Percentiles rank a stretch among this genome's conserved stretches.
phyloP scores from a whole-genome alignment of 53 echinoderm and acorn worm genomes.

The Holothuria leucospilota region DNA sequence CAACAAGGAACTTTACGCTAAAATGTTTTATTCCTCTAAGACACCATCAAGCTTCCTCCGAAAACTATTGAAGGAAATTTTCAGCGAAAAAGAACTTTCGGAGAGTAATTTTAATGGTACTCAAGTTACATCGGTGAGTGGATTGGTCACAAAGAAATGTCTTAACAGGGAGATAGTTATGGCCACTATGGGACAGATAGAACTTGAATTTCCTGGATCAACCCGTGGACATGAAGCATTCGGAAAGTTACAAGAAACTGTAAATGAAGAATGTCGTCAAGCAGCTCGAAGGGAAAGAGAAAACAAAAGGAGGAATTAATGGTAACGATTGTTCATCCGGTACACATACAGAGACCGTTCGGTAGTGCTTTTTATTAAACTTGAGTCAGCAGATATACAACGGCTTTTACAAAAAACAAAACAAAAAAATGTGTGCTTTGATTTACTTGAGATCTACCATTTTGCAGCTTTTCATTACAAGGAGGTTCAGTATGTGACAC shows the following conservation, averaged over 20 bases:
- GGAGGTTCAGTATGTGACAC: no score
- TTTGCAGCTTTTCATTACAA: no score
- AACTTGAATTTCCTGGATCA: slow-evolving; percentile 26
- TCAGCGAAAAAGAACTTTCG: neutral
- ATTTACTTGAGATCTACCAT: no score
- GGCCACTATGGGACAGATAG: neutral
- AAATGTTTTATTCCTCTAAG: neutral
- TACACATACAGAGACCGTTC: no score
- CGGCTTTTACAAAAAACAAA: no score
- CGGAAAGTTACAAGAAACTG: neutral
- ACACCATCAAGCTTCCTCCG: slow-evolving; percentile 1
- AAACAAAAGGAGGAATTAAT: neutral
- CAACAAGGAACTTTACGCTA: no score
- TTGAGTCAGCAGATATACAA: no score
- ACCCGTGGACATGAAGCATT: neutral
- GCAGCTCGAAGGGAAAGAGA: slow-evolving; percentile 7
- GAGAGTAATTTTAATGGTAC: neutral
- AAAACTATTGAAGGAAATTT: neutral
- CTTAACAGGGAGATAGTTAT: neutral
- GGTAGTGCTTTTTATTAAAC: no score
- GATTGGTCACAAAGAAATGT: neutral
- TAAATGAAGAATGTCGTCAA: neutral
- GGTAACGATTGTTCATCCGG: no score
- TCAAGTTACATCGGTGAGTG: neutral
- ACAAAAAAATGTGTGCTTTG: no score